Base-by-base conservation (phyloP, 2,888 invertebrate species). In the Cantharis flavilabris region DNA sequence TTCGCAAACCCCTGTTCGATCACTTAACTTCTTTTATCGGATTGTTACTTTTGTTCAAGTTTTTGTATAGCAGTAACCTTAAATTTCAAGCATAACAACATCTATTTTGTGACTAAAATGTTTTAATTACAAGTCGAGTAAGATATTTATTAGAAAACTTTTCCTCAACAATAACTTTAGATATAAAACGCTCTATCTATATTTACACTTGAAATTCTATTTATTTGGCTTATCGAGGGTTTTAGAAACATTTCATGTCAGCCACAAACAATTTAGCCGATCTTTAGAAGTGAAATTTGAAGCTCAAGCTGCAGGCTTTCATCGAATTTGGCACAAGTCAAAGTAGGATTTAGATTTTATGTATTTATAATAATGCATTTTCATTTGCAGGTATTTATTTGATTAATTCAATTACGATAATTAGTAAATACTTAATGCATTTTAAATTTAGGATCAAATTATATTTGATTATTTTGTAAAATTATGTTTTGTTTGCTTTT, bases 261-360 rank as follows among this genome's bases (percentile, higher is more conserved):
- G 75, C 75, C 71, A 67, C 71, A 75, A 75, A 75, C 75, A 75
- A 75, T 75, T 65, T 70, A 70, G 64, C 33, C 63, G 70, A 75
- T 71, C 70, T 62, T 71, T 63, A 30, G 75, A 75, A 70, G 70
- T 65, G 65, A 75, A 75, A 75, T 71, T 71, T 62, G 75, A 75
- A 69, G 70, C 75, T 70, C 65, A 20, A 70, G 30, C 20, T 26
- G 23, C 13, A 30, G 11, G n/a, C 30, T 33, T 13, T 33, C 70
- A 33, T 33, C 70, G 70, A 10, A 18, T 28, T 18, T 26, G 10
- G 23, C 28, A 18, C 20, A 14, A 26, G 20, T 23, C n/a, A 23
- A 26, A 23, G 65, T 26, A 23, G 23, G 23, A 67, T 67, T 67
- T 67, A 67, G 7, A 23, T 67, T 23, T 67, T n/a, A 67, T 7